Evolutionary conservation across 2,888 invertebrate species (phyloP).

Genomic region (Calliphora vomitoria): DNA sequence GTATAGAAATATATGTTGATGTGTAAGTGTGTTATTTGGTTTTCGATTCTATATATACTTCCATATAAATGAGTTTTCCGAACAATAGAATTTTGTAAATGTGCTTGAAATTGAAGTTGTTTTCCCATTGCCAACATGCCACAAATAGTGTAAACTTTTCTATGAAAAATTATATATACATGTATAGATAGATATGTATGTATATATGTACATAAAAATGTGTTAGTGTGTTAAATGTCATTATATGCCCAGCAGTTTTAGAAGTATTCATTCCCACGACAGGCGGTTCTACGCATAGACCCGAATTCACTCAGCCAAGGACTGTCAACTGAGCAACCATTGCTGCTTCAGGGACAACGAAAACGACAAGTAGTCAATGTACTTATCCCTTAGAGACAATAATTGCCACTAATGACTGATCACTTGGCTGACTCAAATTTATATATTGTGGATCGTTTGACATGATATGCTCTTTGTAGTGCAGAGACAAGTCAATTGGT

Average conservation of each 20-base stretch:
- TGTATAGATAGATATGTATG: not conserved
- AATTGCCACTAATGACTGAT: too few species aligned
- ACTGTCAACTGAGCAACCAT: too few species aligned
- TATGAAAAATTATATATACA: not conserved
- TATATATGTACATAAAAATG: not conserved
- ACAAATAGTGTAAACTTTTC: constrained; percentile 16
- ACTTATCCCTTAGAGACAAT: too few species aligned
- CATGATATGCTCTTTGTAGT: too few species aligned
- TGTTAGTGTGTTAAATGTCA: constrained; percentile 1
- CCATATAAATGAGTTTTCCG: not conserved
- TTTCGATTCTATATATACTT: not conserved
- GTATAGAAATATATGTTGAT: not conserved
- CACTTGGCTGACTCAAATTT: too few species aligned
- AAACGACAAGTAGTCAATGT: too few species aligned
- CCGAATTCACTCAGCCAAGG: too few species aligned
- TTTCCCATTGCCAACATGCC: constrained; percentile 15
- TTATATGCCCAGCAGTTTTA: not conserved
- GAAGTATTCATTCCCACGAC: too few species aligned
- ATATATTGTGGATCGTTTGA: too few species aligned
- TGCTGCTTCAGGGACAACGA: too few species aligned
- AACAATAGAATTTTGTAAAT: constrained; percentile 3
- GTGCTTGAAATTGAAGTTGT: constrained; percentile 6
- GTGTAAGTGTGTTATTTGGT: not conserved
- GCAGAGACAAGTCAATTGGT: too few species aligned
- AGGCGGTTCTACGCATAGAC: too few species aligned